Conservation (phyloP, 2,797 vertebrate species). For the Tragelaphus eurycerus region DNA sequence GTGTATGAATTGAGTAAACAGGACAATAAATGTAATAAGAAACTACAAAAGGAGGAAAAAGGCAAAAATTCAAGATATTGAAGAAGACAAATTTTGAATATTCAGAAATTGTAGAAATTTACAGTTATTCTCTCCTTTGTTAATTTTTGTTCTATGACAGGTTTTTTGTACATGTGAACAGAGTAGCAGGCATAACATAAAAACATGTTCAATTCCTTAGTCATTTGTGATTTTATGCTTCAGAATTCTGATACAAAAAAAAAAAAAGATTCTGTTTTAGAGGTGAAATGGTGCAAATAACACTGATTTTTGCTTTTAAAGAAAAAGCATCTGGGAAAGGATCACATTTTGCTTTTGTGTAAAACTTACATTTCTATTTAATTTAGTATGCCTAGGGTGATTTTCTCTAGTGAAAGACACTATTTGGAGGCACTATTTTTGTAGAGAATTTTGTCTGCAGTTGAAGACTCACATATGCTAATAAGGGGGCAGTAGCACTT, state of each 20-base stretch:
- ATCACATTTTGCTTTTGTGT: constrained; percentile 9
- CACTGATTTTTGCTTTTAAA: constrained; percentile 27
- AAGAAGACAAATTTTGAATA: neutral
- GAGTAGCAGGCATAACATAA: neutral
- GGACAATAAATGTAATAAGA: neutral
- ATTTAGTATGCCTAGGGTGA: constrained; percentile 24
- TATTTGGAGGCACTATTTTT: constrained; percentile 42
- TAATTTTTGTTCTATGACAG: constrained; percentile 5
- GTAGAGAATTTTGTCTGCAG: constrained; percentile 62
- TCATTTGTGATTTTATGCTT: neutral
- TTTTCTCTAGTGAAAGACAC: constrained; percentile 52
- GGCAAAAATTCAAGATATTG: neutral
- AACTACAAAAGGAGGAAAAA: neutral
- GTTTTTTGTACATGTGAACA: neutral
- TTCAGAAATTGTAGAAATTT: neutral
- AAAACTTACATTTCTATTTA: constrained; percentile 51
- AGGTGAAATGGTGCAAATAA: neutral
- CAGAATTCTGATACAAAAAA: constrained; percentile 1
- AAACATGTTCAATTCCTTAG: neutral
- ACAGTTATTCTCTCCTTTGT: neutral
- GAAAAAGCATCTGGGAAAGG: constrained; percentile 30
- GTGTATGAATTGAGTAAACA: neutral
- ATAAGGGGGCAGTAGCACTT: constrained; percentile 37
- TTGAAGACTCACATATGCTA: constrained; percentile 70
- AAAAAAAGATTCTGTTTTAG: neutral